These are phyloP conservation scores for Phyllostomus discolor DNA, from an alignment of 2,113 vertebrate genomes.

Conservation along the genomic window DNA sequence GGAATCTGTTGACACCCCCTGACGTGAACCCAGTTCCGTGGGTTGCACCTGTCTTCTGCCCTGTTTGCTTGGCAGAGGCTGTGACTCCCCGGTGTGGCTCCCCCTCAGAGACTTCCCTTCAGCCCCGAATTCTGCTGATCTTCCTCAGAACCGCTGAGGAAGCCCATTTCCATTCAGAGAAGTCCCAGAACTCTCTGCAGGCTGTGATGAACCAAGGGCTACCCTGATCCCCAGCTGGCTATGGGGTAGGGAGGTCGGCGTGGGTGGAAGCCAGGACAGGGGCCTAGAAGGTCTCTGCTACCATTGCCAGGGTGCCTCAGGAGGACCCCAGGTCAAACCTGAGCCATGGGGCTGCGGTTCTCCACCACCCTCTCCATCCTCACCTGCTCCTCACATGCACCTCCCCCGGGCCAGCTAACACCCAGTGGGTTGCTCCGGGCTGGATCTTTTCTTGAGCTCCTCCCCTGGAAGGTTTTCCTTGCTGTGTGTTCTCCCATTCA, in stretches of 20 bases:
- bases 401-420: background rate
- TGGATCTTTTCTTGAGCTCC: background rate
- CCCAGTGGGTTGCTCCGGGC: background rate
- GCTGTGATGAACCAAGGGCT: background rate
- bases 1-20: background rate
- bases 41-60: background rate
- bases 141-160: background rate
- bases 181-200: background rate
- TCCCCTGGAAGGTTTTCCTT: background rate
- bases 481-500: background rate
- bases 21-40: background rate
- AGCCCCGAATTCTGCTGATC: background rate
- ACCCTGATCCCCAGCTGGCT: background rate
- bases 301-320: background rate
- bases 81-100: background rate
- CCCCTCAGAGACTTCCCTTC: background rate
- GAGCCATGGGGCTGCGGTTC: background rate
- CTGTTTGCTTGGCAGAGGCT: background rate
- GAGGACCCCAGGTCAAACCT: background rate
- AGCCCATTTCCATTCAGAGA: background rate
- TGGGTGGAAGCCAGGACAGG: background rate
- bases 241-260: background rate
- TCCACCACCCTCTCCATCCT: fast-evolving
- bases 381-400: background rate
- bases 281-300: background rate